phyloP scores from a whole-genome alignment of 2,797 vertebrate species.

The Cynopterus sphinx region DNA sequence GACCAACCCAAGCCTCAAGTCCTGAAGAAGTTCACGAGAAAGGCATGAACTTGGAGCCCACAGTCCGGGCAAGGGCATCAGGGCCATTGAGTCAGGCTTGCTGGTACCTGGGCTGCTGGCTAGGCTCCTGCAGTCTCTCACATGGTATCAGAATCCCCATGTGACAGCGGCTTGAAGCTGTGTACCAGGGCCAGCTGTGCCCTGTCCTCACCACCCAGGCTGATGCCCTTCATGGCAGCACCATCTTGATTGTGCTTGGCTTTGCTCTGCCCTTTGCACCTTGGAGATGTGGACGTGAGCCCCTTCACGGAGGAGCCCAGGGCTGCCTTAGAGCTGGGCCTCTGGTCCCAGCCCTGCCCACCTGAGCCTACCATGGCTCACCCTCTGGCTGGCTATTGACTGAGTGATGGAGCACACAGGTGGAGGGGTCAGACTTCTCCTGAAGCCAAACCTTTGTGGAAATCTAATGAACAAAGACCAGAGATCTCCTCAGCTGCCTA shows the following conservation, averaged over 20 bases:
- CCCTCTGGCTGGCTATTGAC: background rate
- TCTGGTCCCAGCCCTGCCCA: background rate
- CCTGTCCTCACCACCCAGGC: background rate
- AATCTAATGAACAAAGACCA: background rate
- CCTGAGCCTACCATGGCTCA: background rate
- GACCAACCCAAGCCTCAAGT: background rate
- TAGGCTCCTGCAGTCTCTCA: too few species aligned
- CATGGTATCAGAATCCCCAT: background rate
- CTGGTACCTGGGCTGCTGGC: background rate
- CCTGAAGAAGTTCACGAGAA: background rate
- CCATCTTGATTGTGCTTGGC: background rate
- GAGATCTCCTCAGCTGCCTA: background rate
- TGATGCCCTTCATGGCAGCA: too few species aligned
- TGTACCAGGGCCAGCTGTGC: background rate
- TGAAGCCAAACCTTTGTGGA: background rate
- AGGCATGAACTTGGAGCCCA: background rate
- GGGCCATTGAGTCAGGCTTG: background rate
- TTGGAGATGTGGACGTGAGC: background rate
- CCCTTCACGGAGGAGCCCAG: background rate
- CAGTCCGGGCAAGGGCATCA: accelerated
- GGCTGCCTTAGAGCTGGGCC: background rate
- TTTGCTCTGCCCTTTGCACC: background rate
- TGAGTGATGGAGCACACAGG: too few species aligned
- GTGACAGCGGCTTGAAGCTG: background rate
- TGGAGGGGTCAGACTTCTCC: background rate